phyloP scores from a whole-genome alignment of 2,888 invertebrate species.

The Tillus elongatus region DNA sequence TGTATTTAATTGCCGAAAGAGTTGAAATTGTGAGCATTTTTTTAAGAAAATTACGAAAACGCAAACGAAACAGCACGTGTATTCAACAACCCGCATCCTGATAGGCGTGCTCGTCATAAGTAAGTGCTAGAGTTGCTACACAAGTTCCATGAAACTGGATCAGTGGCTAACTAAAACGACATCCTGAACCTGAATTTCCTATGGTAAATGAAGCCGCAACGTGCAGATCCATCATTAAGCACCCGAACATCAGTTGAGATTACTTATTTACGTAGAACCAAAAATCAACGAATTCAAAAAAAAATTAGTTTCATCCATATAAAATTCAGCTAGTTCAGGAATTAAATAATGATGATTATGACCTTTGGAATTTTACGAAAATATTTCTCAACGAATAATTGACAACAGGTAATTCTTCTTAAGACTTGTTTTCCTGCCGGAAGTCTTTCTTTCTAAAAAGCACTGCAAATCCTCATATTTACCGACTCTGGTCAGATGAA shows the following conservation, averaged over 20 bases:
- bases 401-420: too few relatives aligned
- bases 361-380: too few relatives aligned
- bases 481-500: constrained; percentile 9
- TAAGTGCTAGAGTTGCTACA: background rate
- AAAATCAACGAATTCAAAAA: background rate
- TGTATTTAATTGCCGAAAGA: too few relatives aligned
- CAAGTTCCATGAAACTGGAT: background rate
- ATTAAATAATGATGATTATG: background rate
- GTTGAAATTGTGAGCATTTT: too few relatives aligned
- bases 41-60: too few relatives aligned
- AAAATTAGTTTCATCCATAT: background rate
- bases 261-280: background rate
- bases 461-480: constrained; percentile 7
- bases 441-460: constrained; percentile 8
- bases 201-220: too few relatives aligned
- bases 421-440: too few relatives aligned
- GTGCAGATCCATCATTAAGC: background rate
- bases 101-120: background rate
- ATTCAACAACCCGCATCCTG: background rate
- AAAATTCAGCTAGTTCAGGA: background rate
- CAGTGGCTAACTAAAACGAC: background rate
- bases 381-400: too few relatives aligned
- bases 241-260: background rate
- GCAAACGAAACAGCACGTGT: background rate
- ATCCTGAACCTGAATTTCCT: too few relatives aligned